phyloP scores from a whole-genome alignment of 2,113 vertebrate species.

The Sterrhoptilus dennistouni region DNA sequence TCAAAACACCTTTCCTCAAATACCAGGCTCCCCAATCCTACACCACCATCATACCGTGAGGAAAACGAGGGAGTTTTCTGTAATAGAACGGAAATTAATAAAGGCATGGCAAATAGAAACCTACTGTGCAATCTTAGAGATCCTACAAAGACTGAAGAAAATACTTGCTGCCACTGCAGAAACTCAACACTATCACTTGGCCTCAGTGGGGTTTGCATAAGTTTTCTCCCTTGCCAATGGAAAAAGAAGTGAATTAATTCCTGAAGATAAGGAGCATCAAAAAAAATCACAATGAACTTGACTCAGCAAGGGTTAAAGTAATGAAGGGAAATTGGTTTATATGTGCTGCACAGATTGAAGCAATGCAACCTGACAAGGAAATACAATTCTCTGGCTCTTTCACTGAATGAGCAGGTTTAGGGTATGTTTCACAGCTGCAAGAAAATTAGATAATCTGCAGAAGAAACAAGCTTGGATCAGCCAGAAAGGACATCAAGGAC shows the following conservation, averaged over 20 bases:
- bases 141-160: background rate
- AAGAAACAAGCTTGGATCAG: background rate
- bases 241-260: background rate
- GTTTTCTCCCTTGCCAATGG: background rate
- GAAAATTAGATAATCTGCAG: background rate
- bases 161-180: background rate
- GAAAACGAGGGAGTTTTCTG: background rate
- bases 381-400: background rate
- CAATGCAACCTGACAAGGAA: background rate
- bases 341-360: background rate
- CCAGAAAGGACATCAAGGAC: background rate
- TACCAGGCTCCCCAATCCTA: background rate
- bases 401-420: background rate
- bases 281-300: background rate
- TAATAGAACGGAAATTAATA: background rate
- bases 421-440: background rate
- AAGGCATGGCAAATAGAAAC: background rate
- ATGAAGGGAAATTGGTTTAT: background rate
- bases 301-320: background rate
- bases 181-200: background rate
- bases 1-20: background rate
- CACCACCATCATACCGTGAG: background rate
- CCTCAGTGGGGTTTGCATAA: background rate
- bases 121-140: background rate
- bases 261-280: background rate